These are phyloP conservation scores for Tachysurus fulvidraco DNA, from an alignment of 2,113 vertebrate genomes.

Conservation along the genomic window DNA sequence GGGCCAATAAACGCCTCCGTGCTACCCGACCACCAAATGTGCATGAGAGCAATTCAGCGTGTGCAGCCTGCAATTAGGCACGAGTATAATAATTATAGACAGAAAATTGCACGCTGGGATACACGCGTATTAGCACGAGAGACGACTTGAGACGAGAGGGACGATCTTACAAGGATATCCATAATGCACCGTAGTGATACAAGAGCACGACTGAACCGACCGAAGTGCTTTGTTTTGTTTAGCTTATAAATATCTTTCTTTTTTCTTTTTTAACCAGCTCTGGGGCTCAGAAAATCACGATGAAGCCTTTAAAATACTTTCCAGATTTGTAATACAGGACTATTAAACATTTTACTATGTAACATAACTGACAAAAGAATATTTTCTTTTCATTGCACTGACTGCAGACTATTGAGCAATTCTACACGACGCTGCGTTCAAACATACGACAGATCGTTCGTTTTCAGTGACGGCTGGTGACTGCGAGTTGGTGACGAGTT, in stretches of 20 bases:
- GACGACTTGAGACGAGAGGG: background rate
- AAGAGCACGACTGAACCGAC: background rate
- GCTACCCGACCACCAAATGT: conserved; percentile 22
- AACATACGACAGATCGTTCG: too few relatives aligned
- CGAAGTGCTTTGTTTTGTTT: background rate
- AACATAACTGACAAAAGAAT: background rate
- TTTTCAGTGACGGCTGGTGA: too few relatives aligned
- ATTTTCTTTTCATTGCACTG: too few relatives aligned
- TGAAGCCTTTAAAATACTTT: background rate
- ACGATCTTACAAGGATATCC: background rate
- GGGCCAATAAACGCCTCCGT: conserved; percentile 28
- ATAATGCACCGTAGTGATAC: background rate
- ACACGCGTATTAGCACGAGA: conserved; percentile 1
- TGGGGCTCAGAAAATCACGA: background rate
- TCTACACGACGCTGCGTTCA: too few relatives aligned
- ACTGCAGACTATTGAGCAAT: background rate
- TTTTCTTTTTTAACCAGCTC: background rate
- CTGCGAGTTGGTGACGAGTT: too few relatives aligned
- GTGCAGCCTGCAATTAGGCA: conserved; percentile 29
- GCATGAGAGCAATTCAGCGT: conserved; percentile 3
- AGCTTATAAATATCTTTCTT: background rate
- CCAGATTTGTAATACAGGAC: background rate
- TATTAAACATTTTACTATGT: background rate
- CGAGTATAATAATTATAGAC: conserved; percentile 35
- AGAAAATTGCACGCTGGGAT: background rate